Evolutionary conservation across 2,888 invertebrate genomes (phyloP).

Genomic region (Cerastis leucographa): DNA sequence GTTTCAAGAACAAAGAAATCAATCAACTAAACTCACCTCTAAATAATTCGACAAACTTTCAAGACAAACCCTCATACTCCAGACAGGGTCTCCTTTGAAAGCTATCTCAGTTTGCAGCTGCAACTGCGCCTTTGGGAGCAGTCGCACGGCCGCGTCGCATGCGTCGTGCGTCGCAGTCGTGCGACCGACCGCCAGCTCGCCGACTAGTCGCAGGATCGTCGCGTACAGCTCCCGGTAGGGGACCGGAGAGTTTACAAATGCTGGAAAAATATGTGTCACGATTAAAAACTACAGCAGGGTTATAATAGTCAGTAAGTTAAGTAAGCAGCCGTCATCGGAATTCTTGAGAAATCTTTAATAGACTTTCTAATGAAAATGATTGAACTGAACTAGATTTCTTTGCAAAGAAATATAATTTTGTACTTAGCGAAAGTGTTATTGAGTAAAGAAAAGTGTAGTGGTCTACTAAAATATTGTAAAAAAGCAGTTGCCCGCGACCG

Average conservation of each 20-base stretch:
- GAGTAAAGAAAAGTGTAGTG: no score
- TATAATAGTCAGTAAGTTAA: neutral
- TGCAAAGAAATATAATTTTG: no score
- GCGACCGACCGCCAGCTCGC: conserved; percentile 71
- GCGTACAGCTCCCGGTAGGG: conserved; percentile 85
- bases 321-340: no score
- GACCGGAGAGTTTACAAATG: conserved; percentile 83
- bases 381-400: no score
- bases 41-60: conserved; percentile 91
- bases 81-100: conserved; percentile 74
- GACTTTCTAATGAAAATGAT: no score
- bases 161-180: conserved; percentile 60
- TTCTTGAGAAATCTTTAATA: no score
- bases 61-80: conserved; percentile 87
- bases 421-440: no score
- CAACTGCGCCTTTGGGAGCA: conserved; percentile 55
- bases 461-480: no score
- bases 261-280: conserved; percentile 65
- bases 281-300: neutral
- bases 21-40: conserved; percentile 87
- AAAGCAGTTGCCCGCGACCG: no score
- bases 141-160: conserved; percentile 48
- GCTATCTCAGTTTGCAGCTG: conserved; percentile 36
- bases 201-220: conserved; percentile 74
- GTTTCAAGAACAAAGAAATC: neutral